Conservation (phyloP, 2,797 vertebrate species). For the Serranus cabrilla region DNA sequence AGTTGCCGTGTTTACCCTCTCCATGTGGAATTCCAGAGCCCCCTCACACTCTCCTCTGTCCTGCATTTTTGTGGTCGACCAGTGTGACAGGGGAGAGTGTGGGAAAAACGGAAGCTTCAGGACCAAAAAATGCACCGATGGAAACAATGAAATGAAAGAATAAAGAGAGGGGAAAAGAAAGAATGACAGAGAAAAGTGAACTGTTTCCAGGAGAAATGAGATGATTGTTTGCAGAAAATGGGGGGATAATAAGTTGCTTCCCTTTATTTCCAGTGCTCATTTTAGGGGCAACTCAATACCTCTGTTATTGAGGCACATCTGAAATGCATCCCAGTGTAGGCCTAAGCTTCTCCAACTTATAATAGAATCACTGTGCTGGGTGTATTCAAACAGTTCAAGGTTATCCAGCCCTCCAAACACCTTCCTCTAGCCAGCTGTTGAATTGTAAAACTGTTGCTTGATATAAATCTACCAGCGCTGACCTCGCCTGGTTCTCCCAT, state of each 20-base stretch:
- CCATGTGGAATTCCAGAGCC: constrained; percentile 92
- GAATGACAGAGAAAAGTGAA: constrained; percentile 87
- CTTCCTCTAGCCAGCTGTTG: constrained; percentile 57
- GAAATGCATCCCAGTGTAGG: constrained; percentile 73
- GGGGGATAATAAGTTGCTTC: constrained; percentile 80
- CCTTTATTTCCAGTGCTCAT: constrained; percentile 75
- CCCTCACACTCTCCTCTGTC: constrained; percentile 91
- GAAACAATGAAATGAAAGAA: constrained; percentile 84
- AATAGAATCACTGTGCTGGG: constrained; percentile 74
- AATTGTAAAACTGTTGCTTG: constrained; percentile 54
- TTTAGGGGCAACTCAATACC: constrained; percentile 76
- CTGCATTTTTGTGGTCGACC: constrained; percentile 96
- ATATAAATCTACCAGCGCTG: constrained; percentile 51
- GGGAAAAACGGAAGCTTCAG: constrained; percentile 97
- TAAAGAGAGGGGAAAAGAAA: constrained; percentile 74
- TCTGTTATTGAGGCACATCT: constrained; percentile 78
- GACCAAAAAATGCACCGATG: constrained; percentile 92
- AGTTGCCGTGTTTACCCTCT: constrained; percentile 90
- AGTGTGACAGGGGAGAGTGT: constrained; percentile 97
- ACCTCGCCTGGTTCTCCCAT: constrained; percentile 18
- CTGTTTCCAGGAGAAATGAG: constrained; percentile 82
- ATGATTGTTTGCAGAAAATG: constrained; percentile 82
- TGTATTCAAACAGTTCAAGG: constrained; percentile 70
- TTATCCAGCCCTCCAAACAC: constrained; percentile 58
- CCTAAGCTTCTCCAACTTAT: constrained; percentile 61